phyloP scores from a whole-genome alignment of 2,797 vertebrate species.

The Hyperoplus immaculatus region DNA sequence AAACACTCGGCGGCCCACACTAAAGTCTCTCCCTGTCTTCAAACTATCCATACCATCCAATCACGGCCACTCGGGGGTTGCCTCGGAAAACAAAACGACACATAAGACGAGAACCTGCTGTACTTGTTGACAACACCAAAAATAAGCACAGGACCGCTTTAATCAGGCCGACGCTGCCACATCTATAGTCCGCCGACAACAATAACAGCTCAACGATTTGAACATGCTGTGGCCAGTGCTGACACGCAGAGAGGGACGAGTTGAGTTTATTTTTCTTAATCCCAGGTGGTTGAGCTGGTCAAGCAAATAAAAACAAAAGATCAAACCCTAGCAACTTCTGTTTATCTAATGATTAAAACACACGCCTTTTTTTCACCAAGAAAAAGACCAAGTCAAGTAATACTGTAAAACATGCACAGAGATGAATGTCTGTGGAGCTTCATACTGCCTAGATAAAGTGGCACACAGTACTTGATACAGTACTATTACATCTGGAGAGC shows the following conservation, averaged over 20 bases:
- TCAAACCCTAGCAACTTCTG: constrained; percentile 39
- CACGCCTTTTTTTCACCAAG: background rate
- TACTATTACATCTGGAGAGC: background rate
- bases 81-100: constrained; percentile 42
- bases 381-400: constrained; percentile 6
- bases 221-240: constrained; percentile 55
- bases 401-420: background rate
- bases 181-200: constrained; percentile 64
- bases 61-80: background rate
- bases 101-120: constrained; percentile 39
- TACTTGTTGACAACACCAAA: constrained; percentile 55
- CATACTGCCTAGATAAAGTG: background rate
- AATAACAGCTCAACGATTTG: constrained; percentile 59
- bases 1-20: constrained; percentile 26
- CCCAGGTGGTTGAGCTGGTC: constrained; percentile 38
- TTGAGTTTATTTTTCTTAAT: constrained; percentile 50
- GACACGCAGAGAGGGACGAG: constrained; percentile 46
- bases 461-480: background rate
- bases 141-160: constrained; percentile 64
- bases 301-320: constrained; percentile 58
- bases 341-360: constrained; percentile 39
- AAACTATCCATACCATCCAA: constrained; percentile 27
- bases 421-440: background rate
- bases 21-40: constrained; percentile 9
- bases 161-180: constrained; percentile 71